Base-by-base conservation (phyloP, 1,140 invertebrate genomes). In the Pachypeltis micranthus region DNA sequence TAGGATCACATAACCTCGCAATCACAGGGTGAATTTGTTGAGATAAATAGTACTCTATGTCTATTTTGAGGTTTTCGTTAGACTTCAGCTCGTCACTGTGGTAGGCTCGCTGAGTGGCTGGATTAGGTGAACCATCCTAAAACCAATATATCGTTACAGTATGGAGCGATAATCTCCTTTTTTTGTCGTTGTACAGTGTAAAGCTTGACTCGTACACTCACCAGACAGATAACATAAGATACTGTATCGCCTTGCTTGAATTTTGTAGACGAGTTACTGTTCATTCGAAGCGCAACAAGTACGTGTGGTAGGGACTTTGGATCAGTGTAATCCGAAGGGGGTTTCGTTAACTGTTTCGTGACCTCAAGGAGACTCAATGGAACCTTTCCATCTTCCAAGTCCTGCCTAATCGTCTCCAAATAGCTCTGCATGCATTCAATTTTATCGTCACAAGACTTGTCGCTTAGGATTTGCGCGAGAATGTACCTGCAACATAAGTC, bases 21-120 rank as follows among this genome's bases (percentile, higher is more conserved):
- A 98, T 84, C 0, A 99, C 93, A 0, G 96, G 96, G 73, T 96
- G 92, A 27, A 99, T 82, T 77, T 96, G 92, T 71, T 89, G 84
- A 0, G 84, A 78, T 54, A 95, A 73, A 76, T 96, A 95, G 75
- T 94, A 95, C 62, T 83, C 81, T 1, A 80, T 78, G 73, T 96
- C 93, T 16, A 92, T 78, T 76, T 86, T 87, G 0, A 93, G 75
- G 34, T 75, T 76, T 63, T 81, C 78, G 4, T 78, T 81, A 57
- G 80, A 85, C 70, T 91, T 91, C 26, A 89, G 73, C 75, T 98
- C 95, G 57, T 96, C 93, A 44, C 92, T 79, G 70, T 96, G 92
- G 75, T 97, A 99, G 2, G 89, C 93, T 72, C 96, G 79, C 77
- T 98, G 94, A n/a, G 84, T 90, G 0, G 91, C 82, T 2, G 87